Base-by-base conservation (phyloP, 2,797 vertebrate species). In the Thripadectes ignobilis region DNA sequence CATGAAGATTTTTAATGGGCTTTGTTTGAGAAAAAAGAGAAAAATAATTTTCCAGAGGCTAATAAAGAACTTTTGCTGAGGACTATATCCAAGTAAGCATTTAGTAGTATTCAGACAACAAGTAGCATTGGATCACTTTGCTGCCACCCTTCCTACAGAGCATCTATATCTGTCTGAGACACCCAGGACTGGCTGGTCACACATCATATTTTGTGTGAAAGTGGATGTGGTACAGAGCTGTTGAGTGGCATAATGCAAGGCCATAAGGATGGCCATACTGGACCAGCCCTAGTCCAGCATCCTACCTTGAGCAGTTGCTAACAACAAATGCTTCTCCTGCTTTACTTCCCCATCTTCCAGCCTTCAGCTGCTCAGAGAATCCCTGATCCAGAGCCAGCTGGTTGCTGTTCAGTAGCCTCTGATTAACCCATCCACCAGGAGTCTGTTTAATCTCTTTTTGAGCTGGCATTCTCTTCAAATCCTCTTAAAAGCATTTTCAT, bases 361-460 rank as follows among this genome's bases (percentile, higher is more conserved):
- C 57, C 49, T 89, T 77, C 57, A 80, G 30, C 65, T 88, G 18
- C 69, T 84, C 38, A 45, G 62, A 34, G 29, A 39, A 66, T 68
- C 55, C 51, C 85, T 90, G 62, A 66, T 55, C 48, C 1, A 4
- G 62, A 84, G 62, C 46, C 77, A 86, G 73, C 68, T 88, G 69
- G 43, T 91, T 66, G n/a, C 29, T 84, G 39, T 92, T 95, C 63
- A 66, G n/a, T 32, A 88, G 88, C 45, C 2, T 4, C 76, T 73
- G 69, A 90, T 90, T 72, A 94, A 69, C 51, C 36, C 0, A 0
- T 88, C 79, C 77, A 63, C 66, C 26, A 86, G 90, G 76, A 92
- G 55, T 88, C 93, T 68, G 18, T 80, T 93, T 93, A 41, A 88
- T 93, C 73, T 86, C 67, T 92, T 86, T 92, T 52, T 73, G 62